phyloP scores from a whole-genome alignment of 1,140 invertebrate genomes.

The Leptoteleia sp. region DNA sequence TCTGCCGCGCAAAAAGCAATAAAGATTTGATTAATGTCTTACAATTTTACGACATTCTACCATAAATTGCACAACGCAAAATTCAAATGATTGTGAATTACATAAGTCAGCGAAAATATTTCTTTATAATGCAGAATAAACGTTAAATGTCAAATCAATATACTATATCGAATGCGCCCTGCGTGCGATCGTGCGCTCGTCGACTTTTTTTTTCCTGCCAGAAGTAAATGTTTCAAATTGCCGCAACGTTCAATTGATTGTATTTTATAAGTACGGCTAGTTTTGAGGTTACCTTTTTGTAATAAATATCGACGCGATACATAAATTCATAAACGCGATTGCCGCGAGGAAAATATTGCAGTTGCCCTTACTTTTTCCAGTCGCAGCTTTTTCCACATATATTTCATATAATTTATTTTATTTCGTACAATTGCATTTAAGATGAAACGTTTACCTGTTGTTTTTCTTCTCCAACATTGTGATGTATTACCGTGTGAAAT shows the following conservation, averaged over 20 bases:
- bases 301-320: neutral
- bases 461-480: no score
- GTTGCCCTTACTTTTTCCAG: no score
- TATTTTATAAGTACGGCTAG: slow-evolving; percentile 9
- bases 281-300: slow-evolving; percentile 10
- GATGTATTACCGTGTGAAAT: no score
- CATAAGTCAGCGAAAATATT: slow-evolving; percentile 52
- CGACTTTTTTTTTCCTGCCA: slow-evolving; percentile 8
- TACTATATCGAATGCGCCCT: slow-evolving; percentile 36
- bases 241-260: slow-evolving; percentile 13
- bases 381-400: no score
- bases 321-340: neutral
- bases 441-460: no score
- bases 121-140: slow-evolving; percentile 55
- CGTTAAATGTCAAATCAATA: slow-evolving; percentile 65
- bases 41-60: slow-evolving; percentile 61
- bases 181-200: slow-evolving; percentile 16
- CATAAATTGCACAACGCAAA: slow-evolving; percentile 60
- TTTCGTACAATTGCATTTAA: no score
- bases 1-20: slow-evolving; percentile 36
- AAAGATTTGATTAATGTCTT: slow-evolving; percentile 64
- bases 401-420: no score
- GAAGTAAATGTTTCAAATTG: slow-evolving; percentile 5
- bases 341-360: neutral
- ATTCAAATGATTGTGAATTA: slow-evolving; percentile 59